Conservation (phyloP, 2,113 vertebrate genomes). For the Tenebrosternarchus preto region DNA sequence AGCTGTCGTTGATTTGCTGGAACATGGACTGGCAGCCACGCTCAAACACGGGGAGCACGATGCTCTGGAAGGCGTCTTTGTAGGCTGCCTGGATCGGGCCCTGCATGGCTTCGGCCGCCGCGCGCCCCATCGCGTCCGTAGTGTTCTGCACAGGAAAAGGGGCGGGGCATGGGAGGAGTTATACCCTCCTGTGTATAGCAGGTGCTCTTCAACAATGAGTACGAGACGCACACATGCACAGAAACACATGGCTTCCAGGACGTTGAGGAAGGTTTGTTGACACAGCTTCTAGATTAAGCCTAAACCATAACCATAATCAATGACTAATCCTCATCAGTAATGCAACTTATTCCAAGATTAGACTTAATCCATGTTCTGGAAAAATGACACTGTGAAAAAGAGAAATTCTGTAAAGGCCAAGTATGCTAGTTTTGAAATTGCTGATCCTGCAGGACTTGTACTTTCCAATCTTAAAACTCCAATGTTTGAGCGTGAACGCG, state of each 20-base stretch:
- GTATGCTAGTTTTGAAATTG: background rate
- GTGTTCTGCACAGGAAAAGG: conserved; percentile 75
- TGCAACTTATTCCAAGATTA: no score
- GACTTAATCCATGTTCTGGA: no score
- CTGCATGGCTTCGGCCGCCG: conserved; percentile 90
- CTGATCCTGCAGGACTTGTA: background rate
- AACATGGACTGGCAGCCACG: conserved; percentile 98
- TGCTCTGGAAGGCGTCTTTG: conserved; percentile 90
- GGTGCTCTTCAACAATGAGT: background rate
- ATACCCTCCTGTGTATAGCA: background rate
- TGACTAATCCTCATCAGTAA: no score
- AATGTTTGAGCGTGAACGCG: background rate
- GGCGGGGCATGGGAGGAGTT: background rate
- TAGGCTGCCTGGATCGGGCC: conserved; percentile 91
- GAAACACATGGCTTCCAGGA: no score
- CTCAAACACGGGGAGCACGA: conserved; percentile 92
- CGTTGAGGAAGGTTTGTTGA: no score
- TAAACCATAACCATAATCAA: no score
- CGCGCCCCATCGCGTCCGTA: conserved; percentile 88
- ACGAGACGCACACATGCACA: no score
- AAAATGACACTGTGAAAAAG: background rate
- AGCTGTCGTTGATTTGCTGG: conserved; percentile 98
- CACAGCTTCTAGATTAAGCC: no score
- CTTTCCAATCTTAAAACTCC: background rate
- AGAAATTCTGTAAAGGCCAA: background rate